A percentile compares a stretch with the other conserved stretches of the same genome.
phyloP scores from a whole-genome alignment of 2,113 vertebrate species.

The Rhinolophus sinicus region DNA sequence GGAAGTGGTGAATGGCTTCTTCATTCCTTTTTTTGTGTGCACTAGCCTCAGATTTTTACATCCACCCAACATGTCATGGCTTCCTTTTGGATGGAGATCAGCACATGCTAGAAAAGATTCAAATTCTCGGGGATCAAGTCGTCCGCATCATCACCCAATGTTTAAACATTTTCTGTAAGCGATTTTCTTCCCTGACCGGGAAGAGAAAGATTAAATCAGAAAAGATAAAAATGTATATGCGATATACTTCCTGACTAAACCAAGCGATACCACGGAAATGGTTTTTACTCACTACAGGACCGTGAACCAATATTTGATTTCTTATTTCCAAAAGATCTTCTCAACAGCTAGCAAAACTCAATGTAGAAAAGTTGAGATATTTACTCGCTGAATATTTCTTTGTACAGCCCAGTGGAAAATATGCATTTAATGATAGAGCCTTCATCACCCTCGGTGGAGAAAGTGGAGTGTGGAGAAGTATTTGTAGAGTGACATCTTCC shows the following conservation, averaged over 20 bases:
- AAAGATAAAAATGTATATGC: not conserved
- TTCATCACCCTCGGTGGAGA: not conserved
- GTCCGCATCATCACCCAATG: not conserved
- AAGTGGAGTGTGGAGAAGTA: not conserved
- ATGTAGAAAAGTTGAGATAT: not conserved
- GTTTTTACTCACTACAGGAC: not conserved
- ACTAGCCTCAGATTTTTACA: not conserved
- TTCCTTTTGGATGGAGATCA: not conserved
- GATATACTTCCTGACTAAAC: not conserved
- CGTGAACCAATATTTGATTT: conserved; percentile 4
- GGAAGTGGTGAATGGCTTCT: not conserved
- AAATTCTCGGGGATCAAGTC: not conserved
- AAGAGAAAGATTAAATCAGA: not conserved
- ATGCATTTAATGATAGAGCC: not conserved
- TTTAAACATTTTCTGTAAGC: not conserved
- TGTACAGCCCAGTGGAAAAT: not conserved
- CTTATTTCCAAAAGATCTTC: not conserved
- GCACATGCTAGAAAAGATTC: not conserved
- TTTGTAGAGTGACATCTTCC: not conserved
- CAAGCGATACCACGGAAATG: not conserved
- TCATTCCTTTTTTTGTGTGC: not conserved
- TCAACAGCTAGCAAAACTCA: not conserved
- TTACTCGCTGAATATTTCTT: not conserved
- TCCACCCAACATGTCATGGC: not conserved
- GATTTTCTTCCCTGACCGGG: not conserved